These are phyloP conservation scores for Misgurnus mizolepis DNA, from an alignment of 2,113 vertebrate genomes.

Conservation along the genomic window DNA sequence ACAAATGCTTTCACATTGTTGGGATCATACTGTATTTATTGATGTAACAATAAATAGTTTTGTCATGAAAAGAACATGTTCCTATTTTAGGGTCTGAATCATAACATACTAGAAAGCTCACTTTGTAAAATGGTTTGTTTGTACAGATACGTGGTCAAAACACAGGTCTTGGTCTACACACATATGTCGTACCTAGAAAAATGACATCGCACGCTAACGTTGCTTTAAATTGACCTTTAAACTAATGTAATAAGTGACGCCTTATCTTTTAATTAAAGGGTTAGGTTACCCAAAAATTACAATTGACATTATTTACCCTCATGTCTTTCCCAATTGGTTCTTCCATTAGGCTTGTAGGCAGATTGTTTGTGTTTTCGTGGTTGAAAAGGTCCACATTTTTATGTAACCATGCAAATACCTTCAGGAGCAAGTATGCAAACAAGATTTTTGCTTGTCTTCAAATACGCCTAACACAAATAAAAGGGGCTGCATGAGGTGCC, in stretches of 20 bases:
- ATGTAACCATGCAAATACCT: no score
- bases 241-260: neutral
- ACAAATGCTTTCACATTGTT: neutral
- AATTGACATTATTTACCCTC: no score
- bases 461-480: no score
- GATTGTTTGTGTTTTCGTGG: no score
- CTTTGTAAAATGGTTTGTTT: neutral
- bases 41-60: neutral
- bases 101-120: conserved; percentile 10
- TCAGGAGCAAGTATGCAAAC: no score
- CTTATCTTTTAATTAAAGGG: neutral
- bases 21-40: conserved; percentile 42
- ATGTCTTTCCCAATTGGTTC: neutral
- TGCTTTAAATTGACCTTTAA: neutral
- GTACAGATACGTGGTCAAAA: neutral
- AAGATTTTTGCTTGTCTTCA: no score
- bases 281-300: neutral
- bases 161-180: neutral
- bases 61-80: conserved; percentile 10
- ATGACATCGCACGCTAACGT: neutral
- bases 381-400: no score
- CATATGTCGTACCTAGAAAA: neutral
- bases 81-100: neutral
- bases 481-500: no score
- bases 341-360: neutral